phyloP scores from a whole-genome alignment of 2,113 vertebrate genomes.

The Pterocles burchelli region DNA sequence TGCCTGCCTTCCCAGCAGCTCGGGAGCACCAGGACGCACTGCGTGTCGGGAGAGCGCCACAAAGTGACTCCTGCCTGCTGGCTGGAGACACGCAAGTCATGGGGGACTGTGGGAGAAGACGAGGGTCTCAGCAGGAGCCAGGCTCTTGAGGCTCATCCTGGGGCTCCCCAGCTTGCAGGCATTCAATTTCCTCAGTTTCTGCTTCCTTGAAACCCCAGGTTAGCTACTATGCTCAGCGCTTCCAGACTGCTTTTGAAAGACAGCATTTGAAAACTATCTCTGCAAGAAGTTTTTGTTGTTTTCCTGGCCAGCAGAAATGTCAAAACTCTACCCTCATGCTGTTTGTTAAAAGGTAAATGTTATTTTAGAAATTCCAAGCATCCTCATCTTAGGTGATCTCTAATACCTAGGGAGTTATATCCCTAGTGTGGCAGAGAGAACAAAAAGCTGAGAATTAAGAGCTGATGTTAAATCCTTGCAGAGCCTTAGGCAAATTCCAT shows the following conservation, averaged over 20 bases:
- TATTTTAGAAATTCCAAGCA: neutral
- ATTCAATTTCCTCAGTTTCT: neutral
- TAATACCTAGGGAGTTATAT: neutral
- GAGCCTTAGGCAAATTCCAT: slow-evolving; percentile 37
- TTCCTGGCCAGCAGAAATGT: neutral
- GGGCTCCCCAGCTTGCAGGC: neutral
- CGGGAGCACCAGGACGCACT: neutral
- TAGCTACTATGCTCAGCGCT: neutral
- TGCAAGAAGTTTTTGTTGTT: neutral
- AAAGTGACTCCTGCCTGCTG: neutral
- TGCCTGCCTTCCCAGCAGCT: slow-evolving; percentile 9
- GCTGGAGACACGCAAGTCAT: neutral
- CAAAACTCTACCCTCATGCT: neutral
- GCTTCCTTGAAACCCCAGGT: neutral
- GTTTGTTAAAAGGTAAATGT: neutral
- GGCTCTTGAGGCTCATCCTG: neutral
- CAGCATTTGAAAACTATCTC: neutral
- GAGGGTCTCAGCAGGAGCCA: rapidly evolving
- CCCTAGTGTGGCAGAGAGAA: neutral
- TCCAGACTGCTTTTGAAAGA: neutral
- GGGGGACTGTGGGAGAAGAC: neutral
- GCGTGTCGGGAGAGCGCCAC: rapidly evolving
- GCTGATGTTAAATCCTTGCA: slow-evolving; percentile 10
- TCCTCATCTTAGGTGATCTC: neutral
- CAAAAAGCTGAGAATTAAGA: slow-evolving; percentile 11